Evolutionary conservation across 2,888 invertebrate species (phyloP), one percentile per base, ranked within the genome.

Genomic region (Rhagophthalmus giganteus): DNA sequence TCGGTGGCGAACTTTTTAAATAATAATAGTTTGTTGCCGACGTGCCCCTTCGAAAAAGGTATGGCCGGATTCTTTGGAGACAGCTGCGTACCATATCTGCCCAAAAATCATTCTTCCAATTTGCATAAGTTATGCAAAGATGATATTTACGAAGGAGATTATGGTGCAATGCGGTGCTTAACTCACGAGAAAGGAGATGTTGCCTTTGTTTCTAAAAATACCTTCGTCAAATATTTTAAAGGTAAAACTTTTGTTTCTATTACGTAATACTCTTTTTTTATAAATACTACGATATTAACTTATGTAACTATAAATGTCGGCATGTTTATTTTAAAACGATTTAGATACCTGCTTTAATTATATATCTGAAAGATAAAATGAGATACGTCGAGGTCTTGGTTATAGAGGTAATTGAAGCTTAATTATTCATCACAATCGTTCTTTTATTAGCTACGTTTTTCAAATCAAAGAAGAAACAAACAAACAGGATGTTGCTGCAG

Each of bases 131-230:
- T 62, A 20, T 66, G 66, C 33, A 62, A 65, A 39, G 73, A 75
- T 2, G 71, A 76, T 24, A 63, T 66, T 6, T 71, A 73, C 9
- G 69, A 69, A 8, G 84, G 82, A 0, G 88, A 87, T 49, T 73
- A 78, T 50, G 81, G 83, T 1, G 87, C 88, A 0, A 67, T 89
- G 25, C 75, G 80, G 41, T 87, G 88, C 56, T 71, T 92, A 8
- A 76, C 81, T 1, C 82, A 85, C 54, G 84, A 82, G 0, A 79
- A 77, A 50, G 88, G 81, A 2, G 90, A 92, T 63, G 89, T 92
- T 0, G 90, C 90, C 0, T 91, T 93, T 61, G 74, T 92, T 2
- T 74, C 74, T 0, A 63, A 65, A 31, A 72, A 71, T 57, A 65
- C 65, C 10, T 59, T 74, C 4, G 49, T 52, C 4, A 59, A 63